phyloP scores from a whole-genome alignment of 2,113 vertebrate species.

The Budorcas taxicolor region DNA sequence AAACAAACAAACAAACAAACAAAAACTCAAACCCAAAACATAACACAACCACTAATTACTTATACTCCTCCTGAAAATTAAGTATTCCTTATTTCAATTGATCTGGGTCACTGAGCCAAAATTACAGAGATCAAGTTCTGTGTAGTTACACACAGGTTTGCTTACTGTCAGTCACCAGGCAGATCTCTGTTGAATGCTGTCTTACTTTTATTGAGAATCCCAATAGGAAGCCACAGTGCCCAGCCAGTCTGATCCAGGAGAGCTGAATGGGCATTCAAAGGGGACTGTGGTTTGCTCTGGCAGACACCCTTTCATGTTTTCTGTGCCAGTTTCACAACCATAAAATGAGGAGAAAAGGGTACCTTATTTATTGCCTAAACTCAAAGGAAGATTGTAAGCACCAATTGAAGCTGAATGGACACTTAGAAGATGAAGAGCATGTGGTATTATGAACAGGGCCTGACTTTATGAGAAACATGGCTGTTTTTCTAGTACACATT shows the following conservation, averaged over 20 bases:
- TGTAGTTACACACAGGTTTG: neutral
- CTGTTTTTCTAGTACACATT: neutral
- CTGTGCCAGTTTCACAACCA: neutral
- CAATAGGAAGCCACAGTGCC: neutral
- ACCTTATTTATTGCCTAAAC: neutral
- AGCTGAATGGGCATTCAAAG: neutral
- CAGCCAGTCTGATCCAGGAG: neutral
- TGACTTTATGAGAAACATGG: neutral
- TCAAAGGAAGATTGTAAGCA: neutral
- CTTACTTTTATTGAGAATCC: neutral
- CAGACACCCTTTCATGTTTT: neutral
- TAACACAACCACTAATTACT: neutral
- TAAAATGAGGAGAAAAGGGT: neutral
- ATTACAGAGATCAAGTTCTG: neutral
- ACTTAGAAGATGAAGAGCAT: neutral
- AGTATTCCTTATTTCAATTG: neutral
- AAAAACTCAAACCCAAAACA: neutral
- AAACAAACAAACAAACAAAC: neutral
- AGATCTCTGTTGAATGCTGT: neutral
- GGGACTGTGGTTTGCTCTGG: neutral
- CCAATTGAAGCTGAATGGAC: neutral
- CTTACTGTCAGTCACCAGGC: neutral
- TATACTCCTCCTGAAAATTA: neutral
- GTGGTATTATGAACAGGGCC: neutral
- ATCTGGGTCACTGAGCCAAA: neutral